Conservation (phyloP, 2,888 invertebrate species). For the Zaprionus lineosus region DNA sequence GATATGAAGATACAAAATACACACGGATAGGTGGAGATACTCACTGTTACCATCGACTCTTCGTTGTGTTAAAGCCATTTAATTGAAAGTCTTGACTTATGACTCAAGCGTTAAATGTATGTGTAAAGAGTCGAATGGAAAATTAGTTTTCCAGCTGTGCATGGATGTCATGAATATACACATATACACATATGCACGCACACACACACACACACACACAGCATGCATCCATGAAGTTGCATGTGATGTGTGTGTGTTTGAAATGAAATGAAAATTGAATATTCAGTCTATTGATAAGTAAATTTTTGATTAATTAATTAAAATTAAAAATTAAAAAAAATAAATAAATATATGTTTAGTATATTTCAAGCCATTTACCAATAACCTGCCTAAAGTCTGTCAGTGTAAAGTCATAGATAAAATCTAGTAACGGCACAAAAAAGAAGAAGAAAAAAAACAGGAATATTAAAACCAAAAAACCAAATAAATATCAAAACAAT, state of each 20-base stretch:
- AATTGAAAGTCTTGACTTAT: slow-evolving; percentile 77
- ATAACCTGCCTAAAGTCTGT: too few relatives aligned
- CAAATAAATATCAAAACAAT: slow-evolving; percentile 29
- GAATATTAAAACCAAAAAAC: too few relatives aligned
- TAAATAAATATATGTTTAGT: slow-evolving; percentile 5
- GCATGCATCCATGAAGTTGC: slow-evolving; percentile 14
- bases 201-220: too few relatives aligned
- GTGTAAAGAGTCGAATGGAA: slow-evolving; percentile 37
- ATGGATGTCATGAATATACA: slow-evolving; percentile 19
- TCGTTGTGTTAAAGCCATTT: slow-evolving; percentile 67
- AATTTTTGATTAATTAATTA: slow-evolving; percentile 2
- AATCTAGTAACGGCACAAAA: not conserved
- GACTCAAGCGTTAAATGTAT: slow-evolving; percentile 45
- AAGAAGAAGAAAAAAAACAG: slow-evolving; percentile 1
- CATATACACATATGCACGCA: too few relatives aligned
- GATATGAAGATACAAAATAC: slow-evolving; percentile 35
- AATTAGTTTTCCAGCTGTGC: slow-evolving; percentile 48
- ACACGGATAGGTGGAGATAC: too few relatives aligned
- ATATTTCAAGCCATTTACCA: too few relatives aligned
- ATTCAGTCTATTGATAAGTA: slow-evolving; percentile 11
- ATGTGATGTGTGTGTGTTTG: slow-evolving; percentile 5
- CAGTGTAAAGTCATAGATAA: too few relatives aligned
- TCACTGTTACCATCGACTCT: slow-evolving; percentile 51
- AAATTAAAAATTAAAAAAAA: not conserved
- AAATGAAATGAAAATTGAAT: slow-evolving; percentile 50